phyloP scores from a whole-genome alignment of 1,140 invertebrate species.

The Onthophagus taurus region DNA sequence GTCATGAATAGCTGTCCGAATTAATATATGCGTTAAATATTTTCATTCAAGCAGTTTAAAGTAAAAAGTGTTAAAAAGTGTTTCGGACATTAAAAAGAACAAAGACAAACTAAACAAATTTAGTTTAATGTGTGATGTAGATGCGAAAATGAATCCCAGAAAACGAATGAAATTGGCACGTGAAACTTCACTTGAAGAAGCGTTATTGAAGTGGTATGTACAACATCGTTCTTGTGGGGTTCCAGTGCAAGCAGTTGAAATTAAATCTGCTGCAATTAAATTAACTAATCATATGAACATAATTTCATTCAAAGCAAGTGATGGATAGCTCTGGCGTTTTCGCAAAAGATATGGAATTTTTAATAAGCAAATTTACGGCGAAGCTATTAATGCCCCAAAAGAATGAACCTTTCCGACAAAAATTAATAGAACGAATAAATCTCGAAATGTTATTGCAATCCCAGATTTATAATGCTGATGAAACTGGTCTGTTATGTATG shows the following conservation, averaged over 20 bases:
- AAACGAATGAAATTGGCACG: background rate
- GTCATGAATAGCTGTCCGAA: too few relatives aligned
- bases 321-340: constrained; percentile 5
- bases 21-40: too few relatives aligned
- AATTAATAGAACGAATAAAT: background rate
- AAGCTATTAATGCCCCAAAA: background rate
- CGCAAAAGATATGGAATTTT: background rate
- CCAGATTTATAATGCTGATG: background rate
- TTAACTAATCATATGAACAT: constrained; percentile 2
- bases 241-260: background rate
- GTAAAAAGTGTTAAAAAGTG: too few relatives aligned
- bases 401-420: background rate
- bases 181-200: background rate
- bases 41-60: too few relatives aligned
- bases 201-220: background rate
- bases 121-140: background rate
- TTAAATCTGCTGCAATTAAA: background rate
- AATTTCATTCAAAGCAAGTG: background rate
- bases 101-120: background rate
- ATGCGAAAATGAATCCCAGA: background rate
- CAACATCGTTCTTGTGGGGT: constrained; percentile 1
- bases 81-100: too few relatives aligned
- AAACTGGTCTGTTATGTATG: background rate
- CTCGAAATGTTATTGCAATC: background rate
- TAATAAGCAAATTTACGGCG: background rate